Evolutionary conservation across 2,113 vertebrate species (phyloP), one percentile per base, ranked within the genome.

Genomic region (Cinclus cinclus): DNA sequence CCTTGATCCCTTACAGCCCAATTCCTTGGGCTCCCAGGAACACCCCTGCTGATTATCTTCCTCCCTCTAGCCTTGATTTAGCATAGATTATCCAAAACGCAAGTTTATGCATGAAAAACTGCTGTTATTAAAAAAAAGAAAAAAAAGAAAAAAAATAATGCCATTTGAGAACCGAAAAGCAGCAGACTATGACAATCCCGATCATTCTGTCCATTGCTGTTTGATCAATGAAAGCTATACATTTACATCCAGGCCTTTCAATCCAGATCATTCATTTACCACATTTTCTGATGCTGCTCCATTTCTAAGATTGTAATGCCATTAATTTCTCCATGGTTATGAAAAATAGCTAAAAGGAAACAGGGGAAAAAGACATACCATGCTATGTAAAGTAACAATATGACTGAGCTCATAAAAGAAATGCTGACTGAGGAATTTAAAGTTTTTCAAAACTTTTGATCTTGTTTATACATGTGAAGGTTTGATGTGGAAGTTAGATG

Each of bases 381-480:
- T 30, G n/a, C n/a, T 53, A 33, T 50, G 47, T 67, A 88, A 85
- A 91, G 50, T 67, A 83, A 50, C 58, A 74, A 55, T 86, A 71
- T 83, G 28, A 81, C 78, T 95, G 94, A 95, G 77, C 62, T 92
- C 49, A 81, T 91, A 76, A 94, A 92, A 92, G n/a, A 92, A 64
- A 90, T 84, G 68, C 87, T 92, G 92, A 96, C 74, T 95, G 94
- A 95, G 44, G 71, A 92, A 95, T 86, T 97, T 89, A 83, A 96
- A 95, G 76, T 93, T 96, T 94, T 89, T 75, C 79, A 60, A 91
- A 97, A 97, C 60, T 95, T 94, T 96, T 97, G 94, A 94, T 96
- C 85, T 91, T 94, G 63, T 95, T 96, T 94, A 92, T 92, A 85
- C 69, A 65, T 83, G 59, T 83, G 83, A 96, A 94, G 83, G 42